Base-by-base conservation (phyloP, 2,113 vertebrate genomes). In the Willisornis vidua region DNA sequence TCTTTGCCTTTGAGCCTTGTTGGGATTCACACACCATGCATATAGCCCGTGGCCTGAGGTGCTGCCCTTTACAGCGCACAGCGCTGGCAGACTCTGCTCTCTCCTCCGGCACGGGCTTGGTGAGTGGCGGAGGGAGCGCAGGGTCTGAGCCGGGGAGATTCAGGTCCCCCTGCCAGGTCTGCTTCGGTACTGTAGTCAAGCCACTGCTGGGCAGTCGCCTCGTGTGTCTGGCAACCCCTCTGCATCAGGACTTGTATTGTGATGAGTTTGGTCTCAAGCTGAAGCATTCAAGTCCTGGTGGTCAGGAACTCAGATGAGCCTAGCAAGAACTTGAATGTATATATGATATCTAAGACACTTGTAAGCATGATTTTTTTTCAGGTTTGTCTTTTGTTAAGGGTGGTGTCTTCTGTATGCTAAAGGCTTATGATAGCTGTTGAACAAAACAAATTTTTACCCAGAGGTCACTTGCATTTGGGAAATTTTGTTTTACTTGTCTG, bases 21-120 rank as follows among this genome's bases (percentile, higher is more conserved):
- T 33, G 66, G 52, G 26, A 22, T 43, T 55, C 25, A 6, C 14
- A 3, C 48, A 10, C 62, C 7, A 0, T 12, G 49, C 10, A 0
- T 48, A 41, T 37, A 14, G 39, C n/a, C 33, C 0, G 1, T 63
- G 80, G 31, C 87, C 52, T 23, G 66, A 12, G 54, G 28, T 3
- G 10, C 57, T 52, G 37, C 49, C 67, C 28, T 24, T 76, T 22
- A 22, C 7, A 1, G 4, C n/a, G 6, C 5, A 0, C 26, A 2
- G 11, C 1, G 18, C 75, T 1, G 1, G 37, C 78, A 41, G 45
- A 5, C 31, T 31, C 37, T 9, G n/a, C 52, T 67, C n/a, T 71
- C 22, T 79, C 7, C 19, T 17, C 12, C 25, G 46, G 85, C 55
- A 3, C 3, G 8, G 2, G 43, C 25, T 17, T 4, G 13, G 31